Percentiles rank a stretch among this genome's conserved stretches.
Conservation (phyloP, 2,797 vertebrate species). For the Synanceia verrucosa region DNA sequence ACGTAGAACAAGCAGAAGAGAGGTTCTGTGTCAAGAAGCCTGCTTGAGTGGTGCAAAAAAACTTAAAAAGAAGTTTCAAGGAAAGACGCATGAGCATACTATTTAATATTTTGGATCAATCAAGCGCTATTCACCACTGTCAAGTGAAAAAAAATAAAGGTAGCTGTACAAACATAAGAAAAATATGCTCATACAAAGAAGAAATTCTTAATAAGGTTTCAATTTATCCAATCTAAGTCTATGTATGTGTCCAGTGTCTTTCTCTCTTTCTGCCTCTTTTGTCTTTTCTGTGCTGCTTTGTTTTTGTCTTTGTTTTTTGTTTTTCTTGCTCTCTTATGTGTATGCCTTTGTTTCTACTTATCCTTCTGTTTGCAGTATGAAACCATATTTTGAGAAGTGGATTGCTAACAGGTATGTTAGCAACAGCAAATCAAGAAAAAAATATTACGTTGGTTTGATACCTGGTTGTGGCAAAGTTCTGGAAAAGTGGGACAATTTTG, state of each 20-base stretch:
- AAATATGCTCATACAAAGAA: background rate
- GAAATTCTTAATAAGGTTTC: constrained; percentile 10
- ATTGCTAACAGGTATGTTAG: constrained; percentile 37
- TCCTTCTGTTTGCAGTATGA: constrained; percentile 27
- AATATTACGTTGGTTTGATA: constrained; percentile 2
- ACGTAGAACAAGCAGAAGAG: constrained; percentile 40
- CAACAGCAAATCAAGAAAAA: constrained; percentile 40
- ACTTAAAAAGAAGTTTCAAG: background rate
- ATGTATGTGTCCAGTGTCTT: constrained; percentile 73
- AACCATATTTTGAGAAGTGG: constrained; percentile 38
- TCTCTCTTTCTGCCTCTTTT: constrained; percentile 22
- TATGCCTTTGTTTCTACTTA: constrained; percentile 33
- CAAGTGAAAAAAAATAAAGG: background rate
- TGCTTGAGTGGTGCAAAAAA: background rate
- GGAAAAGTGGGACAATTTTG: background rate
- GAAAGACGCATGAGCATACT: background rate
- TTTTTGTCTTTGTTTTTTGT: background rate
- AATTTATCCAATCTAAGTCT: constrained; percentile 47
- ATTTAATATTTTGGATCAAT: background rate
- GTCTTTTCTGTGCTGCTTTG: constrained; percentile 12
- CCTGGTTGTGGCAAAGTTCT: background rate
- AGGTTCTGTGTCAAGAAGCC: constrained; percentile 2
- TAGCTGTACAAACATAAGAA: background rate
- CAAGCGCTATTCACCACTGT: background rate
- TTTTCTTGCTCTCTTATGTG: constrained; percentile 22